These are phyloP conservation scores for Biston betularia DNA, from an alignment of 2,888 invertebrate genomes.

Conservation along the genomic window DNA sequence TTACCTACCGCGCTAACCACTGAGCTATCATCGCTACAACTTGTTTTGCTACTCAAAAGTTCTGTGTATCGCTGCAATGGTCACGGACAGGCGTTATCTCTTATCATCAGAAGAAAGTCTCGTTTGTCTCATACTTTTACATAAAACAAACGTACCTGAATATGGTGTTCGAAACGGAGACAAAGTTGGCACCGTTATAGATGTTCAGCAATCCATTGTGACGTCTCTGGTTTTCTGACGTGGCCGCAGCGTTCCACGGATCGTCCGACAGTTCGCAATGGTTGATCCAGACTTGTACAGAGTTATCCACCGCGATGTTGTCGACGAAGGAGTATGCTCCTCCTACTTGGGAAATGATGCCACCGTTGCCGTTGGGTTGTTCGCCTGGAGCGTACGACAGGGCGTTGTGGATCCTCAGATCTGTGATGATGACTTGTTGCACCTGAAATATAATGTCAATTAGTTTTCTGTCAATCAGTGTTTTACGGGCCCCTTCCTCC, in stretches of 20 bases:
- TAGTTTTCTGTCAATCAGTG: no score
- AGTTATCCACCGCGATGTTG: slow-evolving; percentile 5
- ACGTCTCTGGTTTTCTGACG: slow-evolving; percentile 6
- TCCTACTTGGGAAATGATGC: background rate
- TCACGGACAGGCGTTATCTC: no score
- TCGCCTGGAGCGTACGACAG: slow-evolving; percentile 12
- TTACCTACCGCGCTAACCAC: no score
- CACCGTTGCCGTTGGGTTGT: slow-evolving; percentile 5
- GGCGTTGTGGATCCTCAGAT: slow-evolving; percentile 11
- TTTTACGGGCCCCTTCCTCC: no score
- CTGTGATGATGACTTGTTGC: slow-evolving; percentile 4
- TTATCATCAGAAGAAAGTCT: no score
- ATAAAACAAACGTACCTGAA: slow-evolving; percentile 4
- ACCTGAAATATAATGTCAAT: background rate
- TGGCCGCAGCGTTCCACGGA: slow-evolving; percentile 15
- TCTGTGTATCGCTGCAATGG: no score
- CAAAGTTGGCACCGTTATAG: slow-evolving; percentile 14
- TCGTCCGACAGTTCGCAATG: slow-evolving; percentile 12
- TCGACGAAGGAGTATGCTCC: slow-evolving; percentile 16
- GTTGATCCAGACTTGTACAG: slow-evolving; percentile 7
- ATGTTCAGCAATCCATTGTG: slow-evolving; percentile 19
- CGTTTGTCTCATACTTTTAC: background rate
- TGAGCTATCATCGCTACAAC: no score
- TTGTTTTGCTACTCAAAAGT: no score
- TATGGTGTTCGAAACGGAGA: slow-evolving; percentile 9